Evolutionary conservation across 2,113 vertebrate genomes (phyloP).

Genomic region (Sander lucioperca): DNA sequence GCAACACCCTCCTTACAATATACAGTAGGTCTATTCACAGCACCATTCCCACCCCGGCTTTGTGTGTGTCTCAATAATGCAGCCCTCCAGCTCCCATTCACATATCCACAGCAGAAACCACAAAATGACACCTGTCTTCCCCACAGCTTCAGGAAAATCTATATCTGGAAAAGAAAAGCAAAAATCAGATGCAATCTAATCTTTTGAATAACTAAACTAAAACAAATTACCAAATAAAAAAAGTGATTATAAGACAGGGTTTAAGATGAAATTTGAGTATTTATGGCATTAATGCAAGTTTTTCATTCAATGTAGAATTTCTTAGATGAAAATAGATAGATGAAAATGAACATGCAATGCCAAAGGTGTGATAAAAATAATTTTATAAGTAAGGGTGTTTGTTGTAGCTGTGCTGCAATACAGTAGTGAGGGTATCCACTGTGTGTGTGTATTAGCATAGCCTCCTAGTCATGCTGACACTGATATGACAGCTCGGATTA

Average conservation of each 20-base stretch:
- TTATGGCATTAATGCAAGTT: not conserved
- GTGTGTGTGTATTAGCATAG: conserved; percentile 44
- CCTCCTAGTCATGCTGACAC: conserved; percentile 58
- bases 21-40: conserved; percentile 55
- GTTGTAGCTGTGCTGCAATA: conserved; percentile 10
- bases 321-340: not conserved
- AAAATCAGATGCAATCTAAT: not conserved
- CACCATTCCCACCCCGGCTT: conserved; percentile 23
- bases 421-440: conserved; percentile 13
- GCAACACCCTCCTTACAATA: conserved; percentile 47
- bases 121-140: conserved; percentile 10
- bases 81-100: conserved; percentile 56
- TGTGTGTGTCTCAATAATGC: conserved; percentile 45
- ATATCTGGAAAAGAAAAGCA: conserved; percentile 8
- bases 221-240: not conserved
- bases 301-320: conserved; percentile 2
- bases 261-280: not conserved
- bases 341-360: not conserved
- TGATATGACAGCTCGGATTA: conserved; percentile 70
- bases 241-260: not conserved
- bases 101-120: conserved; percentile 41
- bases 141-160: conserved; percentile 16
- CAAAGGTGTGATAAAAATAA: not conserved
- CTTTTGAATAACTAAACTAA: not conserved
- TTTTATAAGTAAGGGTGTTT: not conserved